phyloP scores from a whole-genome alignment of 2,113 vertebrate species.

The Upupa epops region DNA sequence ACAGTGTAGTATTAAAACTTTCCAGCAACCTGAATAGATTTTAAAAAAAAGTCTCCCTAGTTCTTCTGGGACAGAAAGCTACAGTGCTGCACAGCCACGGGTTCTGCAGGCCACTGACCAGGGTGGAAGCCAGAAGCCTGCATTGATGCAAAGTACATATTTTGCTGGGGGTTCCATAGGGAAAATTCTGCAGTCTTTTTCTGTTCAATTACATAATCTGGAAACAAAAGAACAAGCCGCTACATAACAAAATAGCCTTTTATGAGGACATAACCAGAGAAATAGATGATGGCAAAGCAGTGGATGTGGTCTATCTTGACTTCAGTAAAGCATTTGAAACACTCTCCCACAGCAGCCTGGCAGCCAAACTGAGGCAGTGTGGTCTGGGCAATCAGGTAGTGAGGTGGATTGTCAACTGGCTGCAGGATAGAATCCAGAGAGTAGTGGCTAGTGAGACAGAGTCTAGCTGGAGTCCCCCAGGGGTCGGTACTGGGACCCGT shows the following conservation, averaged over 20 bases:
- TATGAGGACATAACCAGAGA: too few relatives aligned
- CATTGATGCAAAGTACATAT: rapidly evolving
- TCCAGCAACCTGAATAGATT: neutral
- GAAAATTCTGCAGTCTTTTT: neutral
- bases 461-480: too few relatives aligned
- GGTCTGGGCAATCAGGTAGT: too few relatives aligned
- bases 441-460: too few relatives aligned
- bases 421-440: too few relatives aligned
- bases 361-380: too few relatives aligned
- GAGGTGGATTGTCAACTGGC: too few relatives aligned
- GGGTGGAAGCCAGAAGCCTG: neutral
- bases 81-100: neutral
- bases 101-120: neutral
- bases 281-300: too few relatives aligned
- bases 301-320: too few relatives aligned
- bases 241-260: neutral
- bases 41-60: neutral
- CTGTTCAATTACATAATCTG: neutral
- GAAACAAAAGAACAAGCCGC: neutral
- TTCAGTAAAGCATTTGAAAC: too few relatives aligned
- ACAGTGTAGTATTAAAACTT: neutral
- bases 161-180: neutral
- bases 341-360: too few relatives aligned
- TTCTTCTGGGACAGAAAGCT: neutral
- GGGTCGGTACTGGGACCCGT: too few relatives aligned